Conservation (phyloP, 2,113 vertebrate genomes). For the Gnathonemus echidnorhynchus region DNA sequence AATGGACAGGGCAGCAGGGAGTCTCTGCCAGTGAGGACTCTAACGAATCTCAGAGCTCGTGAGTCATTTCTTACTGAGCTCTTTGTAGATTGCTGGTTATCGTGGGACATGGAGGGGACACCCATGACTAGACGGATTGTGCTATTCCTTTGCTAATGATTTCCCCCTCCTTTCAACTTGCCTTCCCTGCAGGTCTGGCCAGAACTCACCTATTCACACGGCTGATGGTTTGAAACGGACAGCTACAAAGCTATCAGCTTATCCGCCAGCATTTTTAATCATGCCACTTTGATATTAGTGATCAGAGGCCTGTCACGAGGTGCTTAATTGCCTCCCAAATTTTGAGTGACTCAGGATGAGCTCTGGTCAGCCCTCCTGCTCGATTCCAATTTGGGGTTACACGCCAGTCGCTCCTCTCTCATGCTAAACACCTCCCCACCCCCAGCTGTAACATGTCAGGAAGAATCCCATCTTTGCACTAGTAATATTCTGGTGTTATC, state of each 20-base stretch:
- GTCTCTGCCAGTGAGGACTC: neutral
- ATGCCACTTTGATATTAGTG: constrained; percentile 5
- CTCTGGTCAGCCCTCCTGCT: neutral
- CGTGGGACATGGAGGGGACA: neutral
- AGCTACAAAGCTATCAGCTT: neutral
- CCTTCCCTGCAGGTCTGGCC: neutral
- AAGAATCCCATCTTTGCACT: neutral
- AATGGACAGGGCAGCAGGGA: neutral
- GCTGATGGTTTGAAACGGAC: neutral
- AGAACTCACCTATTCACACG: neutral
- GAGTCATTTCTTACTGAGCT: neutral
- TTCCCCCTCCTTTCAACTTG: neutral
- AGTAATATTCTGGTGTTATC: neutral
- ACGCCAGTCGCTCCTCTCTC: neutral
- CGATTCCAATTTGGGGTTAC: neutral
- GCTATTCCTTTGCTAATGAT: neutral
- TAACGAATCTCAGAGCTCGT: neutral
- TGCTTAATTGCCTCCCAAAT: constrained; percentile 1
- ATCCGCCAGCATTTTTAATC: constrained; percentile 2
- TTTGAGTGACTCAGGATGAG: neutral
- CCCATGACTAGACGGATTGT: neutral
- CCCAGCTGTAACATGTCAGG: neutral
- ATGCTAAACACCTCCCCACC: neutral
- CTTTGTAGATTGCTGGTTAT: neutral
- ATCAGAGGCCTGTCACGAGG: neutral